Base-by-base conservation (phyloP, 1,140 invertebrate species). In the Drosophila sechellia region DNA sequence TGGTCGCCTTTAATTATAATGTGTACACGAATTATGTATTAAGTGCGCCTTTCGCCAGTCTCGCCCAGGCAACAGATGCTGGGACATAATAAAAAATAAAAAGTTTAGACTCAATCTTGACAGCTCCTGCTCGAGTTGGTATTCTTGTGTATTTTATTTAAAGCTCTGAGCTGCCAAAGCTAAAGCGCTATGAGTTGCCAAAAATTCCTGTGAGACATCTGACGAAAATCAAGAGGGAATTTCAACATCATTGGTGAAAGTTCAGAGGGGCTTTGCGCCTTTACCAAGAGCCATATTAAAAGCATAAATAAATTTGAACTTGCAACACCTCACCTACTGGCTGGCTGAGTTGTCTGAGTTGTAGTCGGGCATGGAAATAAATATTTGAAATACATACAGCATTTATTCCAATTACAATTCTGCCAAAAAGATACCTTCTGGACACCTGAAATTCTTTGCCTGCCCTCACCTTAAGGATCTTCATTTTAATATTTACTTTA, bases 1-100 rank as follows among this genome's bases (percentile, higher is more conserved):
- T 83, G 74, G 68, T 58, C 76, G 81, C 63, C 50, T 72, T 75
- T 69, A 89, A 83, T 86, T 86, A 87, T 87, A 86, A 86, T 75
- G 68, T 68, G 49, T 77, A 74, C 76, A 66, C 80, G 59, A 74
- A 71, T 81, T 78, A 81, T 70, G 73, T 84, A 85, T 79, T 72
- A 64, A 74, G 69, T 75, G 59, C 66, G 68, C 52, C 72, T 42
- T 43, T 46, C 50, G 42, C 52, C 31, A 42, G 54, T 58, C 61
- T 49, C 49, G 60, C 31, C 66, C 34, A 34, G 66, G 49, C 73
- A 81, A 60, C 77, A 85, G 69, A 75, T 78, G 78, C 73, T 40
- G 72, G 17, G 64, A 49, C 43, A 69, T 55, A 73, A 64, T 53
- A 50, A 63, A 65, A 78, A 81, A 76, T 79, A 55, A 74, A 74